Percentiles rank a stretch among this genome's conserved stretches.
phyloP scores from a whole-genome alignment of 1,140 invertebrate species.

The Sitobion miscanthi region DNA sequence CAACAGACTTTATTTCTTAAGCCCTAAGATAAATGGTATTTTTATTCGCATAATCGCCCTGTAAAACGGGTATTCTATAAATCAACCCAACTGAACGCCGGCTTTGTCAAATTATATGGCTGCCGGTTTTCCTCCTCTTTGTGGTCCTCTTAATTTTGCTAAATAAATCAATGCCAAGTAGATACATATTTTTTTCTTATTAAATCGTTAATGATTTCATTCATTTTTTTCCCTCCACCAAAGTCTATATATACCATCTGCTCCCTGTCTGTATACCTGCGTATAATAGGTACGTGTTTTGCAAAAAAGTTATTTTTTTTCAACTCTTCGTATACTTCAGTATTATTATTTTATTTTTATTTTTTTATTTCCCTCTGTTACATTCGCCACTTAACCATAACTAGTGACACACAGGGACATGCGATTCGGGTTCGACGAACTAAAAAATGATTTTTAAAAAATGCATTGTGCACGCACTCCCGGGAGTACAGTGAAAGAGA shows the following conservation, averaged over 20 bases:
- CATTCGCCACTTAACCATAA: neutral
- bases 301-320: conserved; percentile 19
- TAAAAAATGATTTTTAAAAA: conserved; percentile 26
- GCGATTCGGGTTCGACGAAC: conserved; percentile 48
- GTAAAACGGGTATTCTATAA: conserved; percentile 51
- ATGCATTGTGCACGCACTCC: conserved; percentile 21
- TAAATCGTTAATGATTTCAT: conserved; percentile 43
- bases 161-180: conserved; percentile 56
- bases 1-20: conserved; percentile 5
- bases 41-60: conserved; percentile 34
- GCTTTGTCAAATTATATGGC: conserved; percentile 43
- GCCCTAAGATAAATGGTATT: conserved; percentile 25
- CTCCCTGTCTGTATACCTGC: neutral
- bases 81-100: conserved; percentile 34
- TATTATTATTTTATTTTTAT: neutral
- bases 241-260: conserved; percentile 40
- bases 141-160: conserved; percentile 50
- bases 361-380: neutral
- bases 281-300: neutral
- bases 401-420: conserved; percentile 40
- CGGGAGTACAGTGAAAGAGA: neutral
- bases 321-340: conserved; percentile 10
- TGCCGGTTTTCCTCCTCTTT: conserved; percentile 18
- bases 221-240: neutral
- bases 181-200: conserved; percentile 25